phyloP scores from a whole-genome alignment of 2,113 vertebrate species.

The Periophthalmus modestus region DNA sequence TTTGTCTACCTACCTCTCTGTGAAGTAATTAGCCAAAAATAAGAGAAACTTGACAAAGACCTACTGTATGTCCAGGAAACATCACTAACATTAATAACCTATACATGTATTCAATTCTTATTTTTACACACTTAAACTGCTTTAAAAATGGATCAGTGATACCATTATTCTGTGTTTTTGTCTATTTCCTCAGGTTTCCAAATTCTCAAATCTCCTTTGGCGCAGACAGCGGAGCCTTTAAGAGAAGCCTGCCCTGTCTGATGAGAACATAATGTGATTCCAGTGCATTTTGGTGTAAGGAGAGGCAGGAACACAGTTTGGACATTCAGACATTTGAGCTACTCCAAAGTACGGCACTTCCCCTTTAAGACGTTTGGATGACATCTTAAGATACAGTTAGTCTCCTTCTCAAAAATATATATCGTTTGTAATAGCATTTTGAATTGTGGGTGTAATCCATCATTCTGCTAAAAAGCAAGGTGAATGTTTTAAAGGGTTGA shows the following conservation, averaged over 20 bases:
- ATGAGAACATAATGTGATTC: constrained; percentile 1
- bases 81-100: too few relatives aligned
- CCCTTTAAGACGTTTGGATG: not conserved
- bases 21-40: too few relatives aligned
- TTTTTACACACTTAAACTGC: not conserved
- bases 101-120: too few relatives aligned
- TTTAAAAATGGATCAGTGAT: not conserved
- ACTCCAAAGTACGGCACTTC: not conserved
- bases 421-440: not conserved
- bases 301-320: not conserved
- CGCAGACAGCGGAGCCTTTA: not conserved
- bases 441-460: not conserved
- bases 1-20: too few relatives aligned
- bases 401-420: not conserved
- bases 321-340: not conserved
- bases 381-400: not conserved
- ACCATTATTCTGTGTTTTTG: not conserved
- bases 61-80: too few relatives aligned
- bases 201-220: not conserved
- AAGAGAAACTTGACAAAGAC: too few relatives aligned
- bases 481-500: not conserved
- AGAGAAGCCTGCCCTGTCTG: not conserved
- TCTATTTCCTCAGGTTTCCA: not conserved
- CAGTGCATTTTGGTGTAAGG: constrained; percentile 1
- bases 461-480: not conserved